Evolutionary conservation across 2,113 vertebrate species (phyloP).

Genomic region (Scopus umbretta): DNA sequence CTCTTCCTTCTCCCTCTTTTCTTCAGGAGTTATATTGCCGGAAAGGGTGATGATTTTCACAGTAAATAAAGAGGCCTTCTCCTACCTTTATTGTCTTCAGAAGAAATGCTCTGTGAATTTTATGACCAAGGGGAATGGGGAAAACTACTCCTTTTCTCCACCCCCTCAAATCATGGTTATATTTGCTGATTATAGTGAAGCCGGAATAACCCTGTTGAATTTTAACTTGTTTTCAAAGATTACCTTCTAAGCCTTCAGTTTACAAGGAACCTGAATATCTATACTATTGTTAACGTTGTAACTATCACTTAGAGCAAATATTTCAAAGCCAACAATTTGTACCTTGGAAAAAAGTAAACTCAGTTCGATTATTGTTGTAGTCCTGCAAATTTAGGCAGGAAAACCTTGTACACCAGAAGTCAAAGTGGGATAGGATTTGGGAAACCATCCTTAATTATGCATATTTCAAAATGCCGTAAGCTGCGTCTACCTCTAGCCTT

Average conservation of each 20-base stretch:
- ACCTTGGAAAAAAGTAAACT: not conserved
- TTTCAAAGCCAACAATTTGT: slow-evolving; percentile 6
- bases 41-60: slow-evolving; percentile 87
- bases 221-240: slow-evolving; percentile 64
- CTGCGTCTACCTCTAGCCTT: not conserved
- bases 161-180: slow-evolving; percentile 47
- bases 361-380: not conserved
- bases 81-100: slow-evolving; percentile 73
- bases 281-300: slow-evolving; percentile 12
- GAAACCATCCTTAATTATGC: not conserved
- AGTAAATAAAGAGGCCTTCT: slow-evolving; percentile 78
- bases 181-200: slow-evolving; percentile 54
- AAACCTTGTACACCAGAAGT: not conserved
- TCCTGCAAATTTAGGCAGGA: not conserved
- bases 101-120: slow-evolving; percentile 66
- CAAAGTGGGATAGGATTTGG: not conserved
- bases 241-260: not conserved
- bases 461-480: not conserved
- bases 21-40: slow-evolving; percentile 82
- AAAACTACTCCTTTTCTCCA: slow-evolving; percentile 41
- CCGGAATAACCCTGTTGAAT: slow-evolving; percentile 60
- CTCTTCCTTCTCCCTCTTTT: slow-evolving; percentile 79
- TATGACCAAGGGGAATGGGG: slow-evolving; percentile 53
- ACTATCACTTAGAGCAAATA: slow-evolving; percentile 11
- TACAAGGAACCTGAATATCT: slow-evolving; percentile 35